Base-by-base conservation (phyloP, 2,888 invertebrate species). In the Tetragnatha montana region DNA sequence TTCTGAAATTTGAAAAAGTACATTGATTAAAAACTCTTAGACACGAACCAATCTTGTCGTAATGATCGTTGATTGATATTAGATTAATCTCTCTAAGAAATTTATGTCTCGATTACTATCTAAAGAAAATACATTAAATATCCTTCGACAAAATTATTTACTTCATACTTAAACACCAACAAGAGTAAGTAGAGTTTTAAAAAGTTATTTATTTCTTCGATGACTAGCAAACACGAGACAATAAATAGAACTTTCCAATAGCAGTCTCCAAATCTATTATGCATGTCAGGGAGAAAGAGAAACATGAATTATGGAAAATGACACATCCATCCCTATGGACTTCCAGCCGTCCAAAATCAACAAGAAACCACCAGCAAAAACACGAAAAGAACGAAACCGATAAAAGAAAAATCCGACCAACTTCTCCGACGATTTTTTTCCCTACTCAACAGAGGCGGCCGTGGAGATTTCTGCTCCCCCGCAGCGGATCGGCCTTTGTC, bases 291-390 rank as follows among this genome's bases (percentile, higher is more conserved):
- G 35, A 35, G 60, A 68, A 68, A n/a, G 51, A 80, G 17, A 60
- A 50, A 86, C 80, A 80, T 86, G 86, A 86, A 80, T 86, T 86
- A 86, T 86, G 79, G 86, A 86, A 51, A 71, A 80, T 80, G 80
- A 73, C 86, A 86, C 73, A 86, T 73, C 86, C 79, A 86, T 80
- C 47, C 73, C 35, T 17, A 82, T 60, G 73, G 80, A 70, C 79
- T 73, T 74, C 86, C 80, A 74, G 60, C 8, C 60, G 60, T 12
- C 74, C 22, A 81, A 80, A 80, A 86, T 35, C 79, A 79, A 86
- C 79, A 80, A 73, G 21, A 79, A n/a, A 73, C 60, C 73, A 73
- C n/a, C 73, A 19, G 12, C n/a, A 73, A 73, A 22, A 19, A 19
- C 21, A 71, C 8, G 21, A 22, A 73, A 73, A 73, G 73, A 73